Evolutionary conservation across 2,888 invertebrate genomes (phyloP).

Genomic region (Drosophila vallismaia): DNA sequence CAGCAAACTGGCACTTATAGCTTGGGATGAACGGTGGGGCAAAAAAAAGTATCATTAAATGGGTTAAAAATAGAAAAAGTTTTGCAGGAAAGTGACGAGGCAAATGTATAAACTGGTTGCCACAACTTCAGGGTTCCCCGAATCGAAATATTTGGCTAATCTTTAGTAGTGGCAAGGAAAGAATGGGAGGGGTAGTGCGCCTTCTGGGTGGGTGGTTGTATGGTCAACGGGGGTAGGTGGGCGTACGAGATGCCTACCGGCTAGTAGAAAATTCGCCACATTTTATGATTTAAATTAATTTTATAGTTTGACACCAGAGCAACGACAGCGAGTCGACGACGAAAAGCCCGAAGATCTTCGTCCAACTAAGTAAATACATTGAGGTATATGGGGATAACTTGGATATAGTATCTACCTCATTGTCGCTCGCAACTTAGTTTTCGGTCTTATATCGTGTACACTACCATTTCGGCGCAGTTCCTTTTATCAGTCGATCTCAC

Average conservation of each 20-base stretch:
- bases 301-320: conserved; percentile 60
- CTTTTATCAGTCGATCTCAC: conserved; percentile 74
- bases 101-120: conserved; percentile 26
- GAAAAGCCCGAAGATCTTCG: conserved; percentile 25
- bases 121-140: conserved; percentile 28
- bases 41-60: conserved; percentile 21
- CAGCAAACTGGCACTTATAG: conserved; percentile 48
- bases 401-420: conserved; percentile 62
- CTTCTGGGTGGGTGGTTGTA: neutral
- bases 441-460: conserved; percentile 50
- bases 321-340: conserved; percentile 14
- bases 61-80: conserved; percentile 41
- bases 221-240: no score
- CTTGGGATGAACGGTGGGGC: conserved; percentile 15
- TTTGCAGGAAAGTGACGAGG: conserved; percentile 38
- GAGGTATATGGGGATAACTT: conserved; percentile 25
- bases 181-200: neutral
- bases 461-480: conserved; percentile 73
- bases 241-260: neutral
- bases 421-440: conserved; percentile 63
- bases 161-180: neutral
- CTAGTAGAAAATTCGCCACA: conserved; percentile 11
- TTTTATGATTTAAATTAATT: conserved; percentile 77
- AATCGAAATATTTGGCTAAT: neutral
- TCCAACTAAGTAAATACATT: conserved; percentile 24